Evolutionary conservation across 2,888 invertebrate species (phyloP).

Genomic region (Chaetogeoica ovagalla): DNA sequence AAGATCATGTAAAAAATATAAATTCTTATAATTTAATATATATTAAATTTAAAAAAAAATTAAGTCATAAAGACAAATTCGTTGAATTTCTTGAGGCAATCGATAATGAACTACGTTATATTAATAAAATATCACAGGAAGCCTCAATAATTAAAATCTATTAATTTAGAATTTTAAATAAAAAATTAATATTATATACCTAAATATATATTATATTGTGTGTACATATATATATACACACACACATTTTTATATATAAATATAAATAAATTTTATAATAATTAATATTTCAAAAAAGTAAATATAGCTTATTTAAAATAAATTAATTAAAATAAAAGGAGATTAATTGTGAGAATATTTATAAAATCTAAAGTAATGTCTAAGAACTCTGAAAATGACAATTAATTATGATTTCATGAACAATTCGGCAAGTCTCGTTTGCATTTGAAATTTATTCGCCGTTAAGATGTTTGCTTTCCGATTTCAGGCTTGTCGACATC

Average conservation of each 20-base stretch:
- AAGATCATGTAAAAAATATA: slow-evolving; percentile 12
- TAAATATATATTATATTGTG: too few relatives aligned
- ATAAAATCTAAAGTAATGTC: slow-evolving; percentile 16
- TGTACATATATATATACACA: too few relatives aligned
- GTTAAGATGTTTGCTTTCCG: slow-evolving; percentile 40
- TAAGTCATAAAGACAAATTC: slow-evolving; percentile 21
- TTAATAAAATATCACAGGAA: slow-evolving; percentile 41
- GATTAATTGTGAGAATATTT: not conserved
- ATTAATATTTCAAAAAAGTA: not conserved
- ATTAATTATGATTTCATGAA: slow-evolving; percentile 3
- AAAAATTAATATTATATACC: not conserved
- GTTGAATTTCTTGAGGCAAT: not conserved
- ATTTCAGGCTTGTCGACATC: slow-evolving; percentile 66
- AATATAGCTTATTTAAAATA: not conserved
- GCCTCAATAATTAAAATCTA: slow-evolving; percentile 19
- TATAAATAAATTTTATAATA: not conserved
- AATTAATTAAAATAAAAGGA: slow-evolving; percentile 16
- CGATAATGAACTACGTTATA: slow-evolving; percentile 23
- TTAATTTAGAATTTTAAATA: slow-evolving; percentile 14
- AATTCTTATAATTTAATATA: too few relatives aligned
- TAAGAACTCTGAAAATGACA: slow-evolving; percentile 12
- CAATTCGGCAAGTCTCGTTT: slow-evolving; percentile 13
- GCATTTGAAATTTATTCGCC: slow-evolving; percentile 1
- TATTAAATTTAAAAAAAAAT: not conserved
- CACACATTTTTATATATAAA: too few relatives aligned